phyloP scores from a whole-genome alignment of 2,888 invertebrate species.

The Noctua pronuba region DNA sequence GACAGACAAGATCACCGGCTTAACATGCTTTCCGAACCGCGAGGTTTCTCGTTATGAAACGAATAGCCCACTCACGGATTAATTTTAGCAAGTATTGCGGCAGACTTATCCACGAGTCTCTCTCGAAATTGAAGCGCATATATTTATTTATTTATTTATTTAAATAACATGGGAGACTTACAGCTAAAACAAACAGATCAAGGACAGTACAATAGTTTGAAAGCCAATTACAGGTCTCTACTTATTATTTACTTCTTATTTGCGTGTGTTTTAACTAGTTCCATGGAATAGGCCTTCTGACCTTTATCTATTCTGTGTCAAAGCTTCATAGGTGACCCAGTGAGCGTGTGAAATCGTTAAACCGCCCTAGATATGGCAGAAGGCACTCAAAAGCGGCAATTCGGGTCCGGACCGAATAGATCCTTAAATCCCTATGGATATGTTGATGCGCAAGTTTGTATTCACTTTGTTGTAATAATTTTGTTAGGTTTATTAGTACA shows the following conservation, averaged over 20 bases:
- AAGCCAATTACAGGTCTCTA: too few species aligned
- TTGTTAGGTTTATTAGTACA: neutral
- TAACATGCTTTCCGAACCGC: neutral
- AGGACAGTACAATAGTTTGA: too few species aligned
- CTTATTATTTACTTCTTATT: too few species aligned
- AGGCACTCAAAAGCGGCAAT: conserved; percentile 54
- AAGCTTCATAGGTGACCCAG: conserved; percentile 47
- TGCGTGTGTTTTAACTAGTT: neutral
- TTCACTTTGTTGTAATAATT: conserved; percentile 45
- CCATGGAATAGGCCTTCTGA: neutral
- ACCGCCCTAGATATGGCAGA: conserved; percentile 47
- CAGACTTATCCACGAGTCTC: neutral
- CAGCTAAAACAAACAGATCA: too few species aligned
- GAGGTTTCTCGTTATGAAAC: neutral
- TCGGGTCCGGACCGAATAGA: conserved; percentile 21
- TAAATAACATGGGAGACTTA: too few species aligned
- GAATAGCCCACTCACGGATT: neutral
- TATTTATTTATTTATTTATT: too few species aligned
- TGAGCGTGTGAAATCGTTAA: conserved; percentile 54
- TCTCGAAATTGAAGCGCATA: neutral
- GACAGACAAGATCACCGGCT: neutral
- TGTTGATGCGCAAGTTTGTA: conserved; percentile 42
- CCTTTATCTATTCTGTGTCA: neutral
- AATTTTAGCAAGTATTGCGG: neutral
- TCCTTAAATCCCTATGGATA: conserved; percentile 40